A percentile compares a stretch with the other conserved stretches of the same genome.
These are phyloP conservation scores for Heliconius ismenius DNA, from an alignment of 2,888 invertebrate genomes.

Conservation along the genomic window DNA sequence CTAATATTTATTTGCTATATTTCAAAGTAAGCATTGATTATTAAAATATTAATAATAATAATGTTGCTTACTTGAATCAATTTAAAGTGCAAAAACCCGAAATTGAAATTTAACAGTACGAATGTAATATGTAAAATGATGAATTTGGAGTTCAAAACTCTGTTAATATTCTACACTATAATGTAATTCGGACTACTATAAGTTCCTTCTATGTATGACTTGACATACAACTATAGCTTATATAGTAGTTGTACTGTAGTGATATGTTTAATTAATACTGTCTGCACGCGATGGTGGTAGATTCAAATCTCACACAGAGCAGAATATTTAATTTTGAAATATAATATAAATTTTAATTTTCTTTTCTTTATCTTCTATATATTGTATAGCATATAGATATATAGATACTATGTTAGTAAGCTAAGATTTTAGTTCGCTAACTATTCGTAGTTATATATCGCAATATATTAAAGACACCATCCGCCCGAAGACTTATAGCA, in stretches of 20 bases:
- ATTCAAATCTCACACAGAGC: conserved; percentile 7
- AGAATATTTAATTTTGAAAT: neutral
- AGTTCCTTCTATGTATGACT: neutral
- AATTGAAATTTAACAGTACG: no score
- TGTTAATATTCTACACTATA: no score
- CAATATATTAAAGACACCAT: no score
- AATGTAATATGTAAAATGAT: neutral
- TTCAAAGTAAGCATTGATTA: neutral
- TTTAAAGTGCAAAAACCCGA: no score
- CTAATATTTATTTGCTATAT: neutral
- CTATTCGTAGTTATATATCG: no score
- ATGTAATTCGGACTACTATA: neutral
- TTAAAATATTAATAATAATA: neutral
- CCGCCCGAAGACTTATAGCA: no score
- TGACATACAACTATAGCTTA: neutral
- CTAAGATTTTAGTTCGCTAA: no score
- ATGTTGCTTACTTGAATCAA: neutral
- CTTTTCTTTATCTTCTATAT: no score
- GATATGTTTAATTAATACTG: neutral
- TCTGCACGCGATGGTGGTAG: neutral
- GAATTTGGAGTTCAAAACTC: neutral
- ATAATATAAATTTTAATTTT: neutral
- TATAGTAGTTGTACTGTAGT: neutral
- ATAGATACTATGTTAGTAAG: no score
- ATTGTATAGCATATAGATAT: no score